Evolutionary conservation across 92 coral and sea anemone species (phyloP).

Genomic region (Blastomussa wellsi): DNA sequence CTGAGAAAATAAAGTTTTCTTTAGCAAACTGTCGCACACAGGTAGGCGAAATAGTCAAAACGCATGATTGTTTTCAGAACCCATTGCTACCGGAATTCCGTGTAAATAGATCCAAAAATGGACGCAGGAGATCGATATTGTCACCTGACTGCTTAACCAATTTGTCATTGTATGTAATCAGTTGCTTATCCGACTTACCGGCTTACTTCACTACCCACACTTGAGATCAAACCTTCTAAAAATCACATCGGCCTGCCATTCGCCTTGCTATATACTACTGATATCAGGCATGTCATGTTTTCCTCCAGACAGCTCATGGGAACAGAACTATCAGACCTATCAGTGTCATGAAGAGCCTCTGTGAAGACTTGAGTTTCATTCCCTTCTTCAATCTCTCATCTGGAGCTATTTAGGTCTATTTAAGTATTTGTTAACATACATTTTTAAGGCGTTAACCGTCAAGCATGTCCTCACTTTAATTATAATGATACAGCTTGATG

Average conservation of each 20-base stretch:
- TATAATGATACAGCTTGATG: not conserved
- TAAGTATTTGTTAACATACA: constrained; percentile 2
- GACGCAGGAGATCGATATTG: not conserved
- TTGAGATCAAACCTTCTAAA: not conserved
- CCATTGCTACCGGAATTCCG: not conserved
- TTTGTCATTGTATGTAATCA: not conserved
- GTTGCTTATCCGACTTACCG: not conserved
- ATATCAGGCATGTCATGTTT: not conserved
- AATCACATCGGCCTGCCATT: no score
- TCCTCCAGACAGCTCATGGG: not conserved
- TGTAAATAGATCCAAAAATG: no score
- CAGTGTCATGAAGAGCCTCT: not conserved
- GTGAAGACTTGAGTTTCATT: not conserved
- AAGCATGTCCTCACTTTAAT: constrained; percentile 11
- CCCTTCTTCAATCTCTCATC: not conserved
- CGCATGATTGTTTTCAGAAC: not conserved
- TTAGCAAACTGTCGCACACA: not conserved
- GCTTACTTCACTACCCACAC: not conserved
- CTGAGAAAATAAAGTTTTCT: not conserved
- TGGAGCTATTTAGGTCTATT: constrained; percentile 7
- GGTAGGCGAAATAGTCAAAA: no score
- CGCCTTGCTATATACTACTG: no score
- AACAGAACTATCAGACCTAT: not conserved
- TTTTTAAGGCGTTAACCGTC: constrained; percentile 4
- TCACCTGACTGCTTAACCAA: not conserved